Base-by-base conservation (phyloP, 2,113 vertebrate species). In the Raja brachyura region DNA sequence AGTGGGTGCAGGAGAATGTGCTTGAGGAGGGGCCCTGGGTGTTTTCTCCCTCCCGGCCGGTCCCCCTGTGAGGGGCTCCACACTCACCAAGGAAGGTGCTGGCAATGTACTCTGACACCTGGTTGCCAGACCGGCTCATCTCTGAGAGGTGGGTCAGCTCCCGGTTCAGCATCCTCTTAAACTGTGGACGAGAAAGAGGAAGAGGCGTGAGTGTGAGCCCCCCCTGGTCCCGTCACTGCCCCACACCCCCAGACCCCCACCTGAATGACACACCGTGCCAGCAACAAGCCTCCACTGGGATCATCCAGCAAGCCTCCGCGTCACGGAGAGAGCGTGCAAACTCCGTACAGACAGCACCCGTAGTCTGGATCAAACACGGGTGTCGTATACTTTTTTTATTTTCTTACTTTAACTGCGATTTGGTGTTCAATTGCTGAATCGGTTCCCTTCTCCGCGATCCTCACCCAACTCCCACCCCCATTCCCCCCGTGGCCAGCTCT, bases 31-130 rank as follows among this genome's bases (percentile, higher is more conserved):
- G 39, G 39, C 54, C 59, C 20, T 6, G 31, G 77, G 33, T 79
- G 77, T 14, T 18, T 14, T 14, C 54, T 61, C 56, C 9, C 81
- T n/a, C 81, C 56, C 18, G 3, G 3, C 25, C 18, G 2, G 78
- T 10, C 70, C 59, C 14, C 5, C 3, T 20, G 73, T 5, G 3
- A 7, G 6, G 28, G 20, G n/a, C 56, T 11, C 39, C 7, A 1
- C 79, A 94, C 97, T 97, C 94, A 98, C 97, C 98, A 94, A 98
- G 96, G 96, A 98, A 98, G 39, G 98, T 98, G 93, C 96, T 98
- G 95, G 98, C 98, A 96, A 98, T 98, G 96, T 98, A 98, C 95
- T 98, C 98, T 94, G 98, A 98, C 95, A 98, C 98, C 96, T 98
- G 98, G 95, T 98, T 98, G 94, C 98, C 98, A 92, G 98, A 98